phyloP scores from a whole-genome alignment of 2,113 vertebrate genomes.

The Epinephelus lanceolatus region DNA sequence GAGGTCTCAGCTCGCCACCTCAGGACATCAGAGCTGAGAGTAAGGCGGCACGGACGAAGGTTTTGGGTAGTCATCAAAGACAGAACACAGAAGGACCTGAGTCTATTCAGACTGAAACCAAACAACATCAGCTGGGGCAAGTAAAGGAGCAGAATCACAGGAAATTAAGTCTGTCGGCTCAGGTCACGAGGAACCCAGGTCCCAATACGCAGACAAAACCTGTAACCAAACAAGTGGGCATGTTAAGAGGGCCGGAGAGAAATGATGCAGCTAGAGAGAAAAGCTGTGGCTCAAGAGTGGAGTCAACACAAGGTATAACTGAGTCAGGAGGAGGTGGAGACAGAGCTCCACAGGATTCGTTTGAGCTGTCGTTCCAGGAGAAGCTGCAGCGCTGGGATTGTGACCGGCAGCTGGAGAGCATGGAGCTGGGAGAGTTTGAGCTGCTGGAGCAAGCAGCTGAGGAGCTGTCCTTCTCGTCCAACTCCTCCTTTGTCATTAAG shows the following conservation, averaged over 20 bases:
- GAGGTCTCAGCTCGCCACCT: slow-evolving; percentile 37
- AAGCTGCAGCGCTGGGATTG: slow-evolving; percentile 89
- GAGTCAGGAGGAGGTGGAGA: background rate
- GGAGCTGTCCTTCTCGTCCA: slow-evolving; percentile 97
- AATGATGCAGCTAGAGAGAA: background rate
- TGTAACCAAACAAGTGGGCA: slow-evolving; percentile 53
- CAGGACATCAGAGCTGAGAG: slow-evolving; percentile 57
- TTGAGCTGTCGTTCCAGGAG: slow-evolving; percentile 90
- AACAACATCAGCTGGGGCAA: background rate
- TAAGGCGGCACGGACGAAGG: slow-evolving; percentile 69
- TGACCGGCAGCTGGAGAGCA: slow-evolving; percentile 87
- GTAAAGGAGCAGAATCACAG: slow-evolving; percentile 37
- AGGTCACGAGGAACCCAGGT: background rate
- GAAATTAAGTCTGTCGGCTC: background rate
- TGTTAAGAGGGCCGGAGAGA: background rate
- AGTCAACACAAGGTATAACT: background rate
- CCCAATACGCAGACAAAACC: slow-evolving; percentile 27
- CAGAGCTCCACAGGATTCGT: slow-evolving; percentile 79
- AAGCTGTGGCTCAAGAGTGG: background rate
- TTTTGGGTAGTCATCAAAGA: slow-evolving; percentile 77
- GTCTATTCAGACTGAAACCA: background rate
- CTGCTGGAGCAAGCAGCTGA: slow-evolving; percentile 94
- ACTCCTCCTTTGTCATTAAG: slow-evolving; percentile 94
- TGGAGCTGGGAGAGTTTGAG: slow-evolving; percentile 96
- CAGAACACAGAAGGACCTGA: slow-evolving; percentile 68